phyloP scores from a whole-genome alignment of 2,113 vertebrate genomes.

The Geococcyx californianus region DNA sequence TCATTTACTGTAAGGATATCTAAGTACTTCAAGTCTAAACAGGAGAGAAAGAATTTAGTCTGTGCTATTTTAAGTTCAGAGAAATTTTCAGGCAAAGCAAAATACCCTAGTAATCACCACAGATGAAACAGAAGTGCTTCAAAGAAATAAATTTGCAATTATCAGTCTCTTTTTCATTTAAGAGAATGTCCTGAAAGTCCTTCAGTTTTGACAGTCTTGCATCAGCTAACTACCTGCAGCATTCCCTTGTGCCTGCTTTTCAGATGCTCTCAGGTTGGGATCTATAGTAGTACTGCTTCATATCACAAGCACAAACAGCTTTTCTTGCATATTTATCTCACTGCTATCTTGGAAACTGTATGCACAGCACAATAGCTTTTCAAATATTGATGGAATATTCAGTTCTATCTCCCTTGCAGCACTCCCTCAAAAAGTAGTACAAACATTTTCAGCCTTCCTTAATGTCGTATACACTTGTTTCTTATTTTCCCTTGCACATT shows the following conservation, averaged over 20 bases:
- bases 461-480: not conserved
- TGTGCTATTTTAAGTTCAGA: conserved; percentile 57
- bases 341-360: conserved; percentile 41
- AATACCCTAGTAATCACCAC: conserved; percentile 27
- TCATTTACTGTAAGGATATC: not conserved
- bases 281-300: conserved; percentile 28
- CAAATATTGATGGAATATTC: conserved; percentile 45
- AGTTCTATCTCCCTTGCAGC: conserved; percentile 6
- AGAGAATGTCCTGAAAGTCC: conserved; percentile 53
- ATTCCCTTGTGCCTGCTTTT: conserved; percentile 33
- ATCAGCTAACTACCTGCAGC: conserved; percentile 27
- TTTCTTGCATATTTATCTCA: conserved; percentile 53
- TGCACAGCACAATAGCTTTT: conserved; percentile 43
- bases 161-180: conserved; percentile 19
- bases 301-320: conserved; percentile 49
- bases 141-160: conserved; percentile 50
- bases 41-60: not conserved
- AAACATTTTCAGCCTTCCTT: conserved; percentile 10
- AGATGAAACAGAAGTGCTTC: conserved; percentile 53
- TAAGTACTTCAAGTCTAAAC: not conserved
- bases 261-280: conserved; percentile 27
- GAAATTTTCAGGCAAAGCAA: conserved; percentile 10
- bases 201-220: conserved; percentile 51
- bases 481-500: not conserved
- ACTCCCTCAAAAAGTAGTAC: not conserved